Evolutionary conservation across 2,797 vertebrate species (phyloP), one percentile per base, ranked within the genome.

Genomic region (Nyctibius grandis): DNA sequence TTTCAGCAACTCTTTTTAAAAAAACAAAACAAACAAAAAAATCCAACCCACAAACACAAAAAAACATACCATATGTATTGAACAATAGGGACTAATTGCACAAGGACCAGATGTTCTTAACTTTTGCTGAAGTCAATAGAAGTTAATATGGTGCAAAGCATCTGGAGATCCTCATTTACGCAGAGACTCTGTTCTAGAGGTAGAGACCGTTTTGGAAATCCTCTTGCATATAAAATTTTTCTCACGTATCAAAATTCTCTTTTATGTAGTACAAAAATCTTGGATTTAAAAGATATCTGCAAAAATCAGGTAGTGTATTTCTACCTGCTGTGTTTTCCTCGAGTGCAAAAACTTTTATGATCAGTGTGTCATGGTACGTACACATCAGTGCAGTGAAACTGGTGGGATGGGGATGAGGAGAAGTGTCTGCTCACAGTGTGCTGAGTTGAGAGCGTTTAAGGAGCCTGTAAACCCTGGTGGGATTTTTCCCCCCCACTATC

Each of bases 81-180:
- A 96, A 96, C 93, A 93, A 88, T 85, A 47, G 88, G 45, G 80
- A 79, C 60, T 85, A 96, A 86, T 60, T 91, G 70, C 28, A 78
- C 48, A 89, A 89, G 64, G 88, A 87, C 88, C 85, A 92, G 78
- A 94, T 94, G 86, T 92, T 92, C 68, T 91, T 42, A 88, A 78
- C 78, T 94, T 90, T 59, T 94, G 64, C 61, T 83, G 68, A 91
- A 89, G 87, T 85, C 48, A 57, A 34, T 89, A 68, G 82, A 88
- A 85, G 75, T 93, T 94, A 89, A 83, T 74, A 65, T 21, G 78
- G 64, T 87, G 47, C 53, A 89, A 83, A 95, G 56, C 64, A 65
- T 93, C 80, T 93, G 70, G 72, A 92, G 56, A 82, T 74, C 73
- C 84, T 94, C 15, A 51, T 80, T 64, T 44, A 61, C 2, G 1